Conservation (phyloP, 2,888 invertebrate genomes). For the Mythimna impura region DNA sequence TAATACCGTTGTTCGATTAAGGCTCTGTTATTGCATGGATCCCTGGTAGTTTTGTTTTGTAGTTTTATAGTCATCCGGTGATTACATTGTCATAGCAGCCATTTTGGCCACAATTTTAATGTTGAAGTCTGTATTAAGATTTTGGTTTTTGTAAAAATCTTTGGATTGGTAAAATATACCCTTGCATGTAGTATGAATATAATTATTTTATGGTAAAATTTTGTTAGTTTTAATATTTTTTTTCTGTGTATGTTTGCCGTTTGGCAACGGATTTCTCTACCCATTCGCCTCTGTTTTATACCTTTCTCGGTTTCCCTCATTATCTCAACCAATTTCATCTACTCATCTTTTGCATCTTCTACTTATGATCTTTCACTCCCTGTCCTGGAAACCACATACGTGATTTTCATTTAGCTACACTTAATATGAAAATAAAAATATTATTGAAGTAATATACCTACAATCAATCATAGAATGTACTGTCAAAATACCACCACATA, state of each 20-base stretch:
- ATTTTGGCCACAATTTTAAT: neutral
- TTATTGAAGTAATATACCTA: neutral
- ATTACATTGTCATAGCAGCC: neutral
- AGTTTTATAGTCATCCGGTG: constrained; percentile 3
- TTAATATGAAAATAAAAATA: neutral
- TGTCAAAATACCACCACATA: neutral
- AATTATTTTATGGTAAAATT: too few relatives aligned
- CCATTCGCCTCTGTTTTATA: neutral
- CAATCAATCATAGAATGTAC: neutral
- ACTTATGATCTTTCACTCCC: neutral
- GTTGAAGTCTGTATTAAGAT: neutral
- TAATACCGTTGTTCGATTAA: constrained; percentile 47
- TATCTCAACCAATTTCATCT: too few relatives aligned
- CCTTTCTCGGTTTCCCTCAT: neutral
- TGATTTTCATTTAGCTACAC: neutral
- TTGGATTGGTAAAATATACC: neutral
- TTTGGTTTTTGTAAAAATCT: neutral
- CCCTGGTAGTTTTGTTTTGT: constrained; percentile 29
- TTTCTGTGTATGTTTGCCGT: neutral
- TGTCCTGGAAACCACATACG: neutral
- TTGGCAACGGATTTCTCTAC: neutral
- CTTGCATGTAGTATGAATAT: neutral
- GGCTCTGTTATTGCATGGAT: constrained; percentile 13
- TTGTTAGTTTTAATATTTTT: too few relatives aligned
- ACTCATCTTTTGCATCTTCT: neutral